Evolutionary conservation across 2,888 invertebrate species (phyloP).

Genomic region (Selenia dentaria): DNA sequence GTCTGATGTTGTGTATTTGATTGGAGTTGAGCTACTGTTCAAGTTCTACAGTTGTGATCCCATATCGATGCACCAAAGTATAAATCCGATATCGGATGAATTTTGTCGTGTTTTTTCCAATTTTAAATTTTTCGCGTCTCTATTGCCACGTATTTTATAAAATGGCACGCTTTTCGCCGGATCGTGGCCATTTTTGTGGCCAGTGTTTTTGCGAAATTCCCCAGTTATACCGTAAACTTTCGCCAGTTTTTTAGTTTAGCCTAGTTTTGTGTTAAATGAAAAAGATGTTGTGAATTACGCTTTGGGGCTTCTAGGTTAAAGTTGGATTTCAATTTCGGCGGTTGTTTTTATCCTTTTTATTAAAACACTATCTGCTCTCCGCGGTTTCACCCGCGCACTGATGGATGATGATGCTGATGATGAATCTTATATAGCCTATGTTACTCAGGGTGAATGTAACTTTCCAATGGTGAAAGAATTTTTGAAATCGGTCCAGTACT

Average conservation of each 20-base stretch:
- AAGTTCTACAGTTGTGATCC: background rate
- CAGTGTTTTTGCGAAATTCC: background rate
- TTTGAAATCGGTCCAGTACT: too few species aligned
- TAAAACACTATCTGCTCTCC: too few species aligned
- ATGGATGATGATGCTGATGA: too few species aligned
- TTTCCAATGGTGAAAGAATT: too few species aligned
- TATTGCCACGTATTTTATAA: conserved; percentile 9
- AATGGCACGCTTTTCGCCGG: background rate
- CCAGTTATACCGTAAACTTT: background rate
- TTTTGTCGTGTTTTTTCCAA: conserved; percentile 16
- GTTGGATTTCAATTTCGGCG: too few species aligned
- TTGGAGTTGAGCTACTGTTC: conserved; percentile 2
- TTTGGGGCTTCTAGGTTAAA: too few species aligned
- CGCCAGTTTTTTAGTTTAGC: background rate
- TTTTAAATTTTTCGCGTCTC: conserved; percentile 17
- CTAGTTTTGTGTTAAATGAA: background rate
- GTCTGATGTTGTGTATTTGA: too few species aligned
- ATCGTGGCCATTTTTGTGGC: conserved; percentile 3
- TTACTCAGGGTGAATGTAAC: too few species aligned
- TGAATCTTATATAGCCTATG: too few species aligned
- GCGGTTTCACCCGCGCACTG: too few species aligned
- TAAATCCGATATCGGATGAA: conserved; percentile 13
- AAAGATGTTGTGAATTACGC: background rate
- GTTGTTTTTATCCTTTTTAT: too few species aligned
- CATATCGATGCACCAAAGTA: conserved; percentile 11